phyloP scores from a whole-genome alignment of 2,888 invertebrate genomes.

The Drepanosiphum platanoidis region DNA sequence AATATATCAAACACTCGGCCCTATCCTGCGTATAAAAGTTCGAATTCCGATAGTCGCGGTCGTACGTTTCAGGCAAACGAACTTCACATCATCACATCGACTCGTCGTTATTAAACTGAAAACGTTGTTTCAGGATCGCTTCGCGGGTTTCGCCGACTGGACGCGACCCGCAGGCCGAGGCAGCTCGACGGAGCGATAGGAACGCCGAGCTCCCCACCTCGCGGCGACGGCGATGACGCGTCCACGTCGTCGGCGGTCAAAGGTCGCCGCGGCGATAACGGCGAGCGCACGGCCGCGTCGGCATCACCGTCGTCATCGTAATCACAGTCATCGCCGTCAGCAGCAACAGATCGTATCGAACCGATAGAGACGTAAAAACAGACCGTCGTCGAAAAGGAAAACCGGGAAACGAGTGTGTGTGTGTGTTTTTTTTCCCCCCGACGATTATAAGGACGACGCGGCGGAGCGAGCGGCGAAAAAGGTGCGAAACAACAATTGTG shows the following conservation, averaged over 20 bases:
- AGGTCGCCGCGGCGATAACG: too few relatives aligned
- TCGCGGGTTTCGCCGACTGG: not conserved
- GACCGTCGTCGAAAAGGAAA: too few relatives aligned
- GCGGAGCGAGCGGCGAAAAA: not conserved
- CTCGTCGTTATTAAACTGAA: too few relatives aligned
- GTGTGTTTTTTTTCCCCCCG: too few relatives aligned
- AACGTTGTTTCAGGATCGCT: not conserved
- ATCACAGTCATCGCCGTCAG: not conserved
- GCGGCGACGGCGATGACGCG: not conserved
- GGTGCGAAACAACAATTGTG: conserved; percentile 34
- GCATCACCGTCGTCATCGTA: not conserved
- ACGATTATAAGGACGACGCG: too few relatives aligned
- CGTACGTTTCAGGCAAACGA: not conserved
- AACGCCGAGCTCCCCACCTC: not conserved
- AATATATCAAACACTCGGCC: too few relatives aligned
- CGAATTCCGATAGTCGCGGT: too few relatives aligned
- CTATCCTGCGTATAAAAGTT: too few relatives aligned
- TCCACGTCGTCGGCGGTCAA: conserved; percentile 47
- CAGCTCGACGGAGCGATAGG: not conserved
- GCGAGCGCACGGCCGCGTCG: not conserved
- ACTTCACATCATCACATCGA: not conserved
- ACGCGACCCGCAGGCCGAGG: too few relatives aligned
- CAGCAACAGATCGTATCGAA: too few relatives aligned
- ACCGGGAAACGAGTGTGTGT: too few relatives aligned
- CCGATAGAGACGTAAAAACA: too few relatives aligned